These are phyloP conservation scores for Etheostoma nigrum DNA, from an alignment of 2,797 vertebrate species.

Conservation along the genomic window DNA sequence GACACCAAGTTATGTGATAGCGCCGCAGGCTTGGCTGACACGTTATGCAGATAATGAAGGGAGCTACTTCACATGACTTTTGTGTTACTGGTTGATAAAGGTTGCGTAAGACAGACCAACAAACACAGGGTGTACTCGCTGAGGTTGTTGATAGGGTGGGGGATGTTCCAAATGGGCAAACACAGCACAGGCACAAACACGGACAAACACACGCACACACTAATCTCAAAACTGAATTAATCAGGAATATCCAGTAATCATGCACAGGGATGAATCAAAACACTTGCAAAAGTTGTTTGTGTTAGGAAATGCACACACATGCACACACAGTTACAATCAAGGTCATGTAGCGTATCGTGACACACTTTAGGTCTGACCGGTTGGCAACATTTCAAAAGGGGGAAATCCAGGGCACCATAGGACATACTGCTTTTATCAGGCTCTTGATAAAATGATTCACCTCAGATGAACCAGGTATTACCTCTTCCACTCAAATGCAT, in stretches of 20 bases:
- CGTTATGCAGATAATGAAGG: constrained; percentile 6
- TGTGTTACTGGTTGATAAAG: constrained; percentile 22
- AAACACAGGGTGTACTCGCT: constrained; percentile 65
- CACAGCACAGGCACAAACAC: constrained; percentile 35
- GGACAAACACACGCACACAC: constrained; percentile 21
- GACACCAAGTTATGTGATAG: not conserved
- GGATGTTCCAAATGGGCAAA: constrained; percentile 41
- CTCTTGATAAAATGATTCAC: constrained; percentile 37
- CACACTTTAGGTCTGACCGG: constrained; percentile 45
- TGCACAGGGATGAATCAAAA: constrained; percentile 17
- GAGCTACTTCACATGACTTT: constrained; percentile 28
- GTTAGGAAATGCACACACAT: not conserved
- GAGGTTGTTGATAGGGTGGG: constrained; percentile 21
- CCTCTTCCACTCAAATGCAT: constrained; percentile 21
- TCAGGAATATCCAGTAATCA: not conserved
- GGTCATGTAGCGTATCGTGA: constrained; percentile 27
- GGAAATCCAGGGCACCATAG: constrained; percentile 66
- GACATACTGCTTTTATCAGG: constrained; percentile 51
- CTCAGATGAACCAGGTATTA: constrained; percentile 50
- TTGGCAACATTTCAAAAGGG: constrained; percentile 73
- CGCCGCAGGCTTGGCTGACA: not conserved
- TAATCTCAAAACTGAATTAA: constrained; percentile 43
- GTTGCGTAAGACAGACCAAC: constrained; percentile 63
- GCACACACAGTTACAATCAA: constrained; percentile 7
- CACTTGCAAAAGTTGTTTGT: constrained; percentile 10